Percentiles rank a stretch among this genome's conserved stretches.
phyloP scores from a whole-genome alignment of 1,140 invertebrate genomes.

The Acyrthosiphon pisum region DNA sequence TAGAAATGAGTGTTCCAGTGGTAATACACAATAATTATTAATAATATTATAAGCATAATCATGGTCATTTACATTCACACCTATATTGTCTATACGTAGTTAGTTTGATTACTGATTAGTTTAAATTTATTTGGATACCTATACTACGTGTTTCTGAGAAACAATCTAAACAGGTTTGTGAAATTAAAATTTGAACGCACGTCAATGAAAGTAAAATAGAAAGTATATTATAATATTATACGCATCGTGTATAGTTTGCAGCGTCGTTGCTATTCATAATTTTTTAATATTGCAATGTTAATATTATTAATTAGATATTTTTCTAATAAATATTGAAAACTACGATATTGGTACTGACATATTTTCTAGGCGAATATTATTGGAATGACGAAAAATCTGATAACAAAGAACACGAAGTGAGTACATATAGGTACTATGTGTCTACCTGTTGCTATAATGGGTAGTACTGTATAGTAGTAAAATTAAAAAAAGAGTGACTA shows the following conservation, averaged over 20 bases:
- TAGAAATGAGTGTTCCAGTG: too few species aligned
- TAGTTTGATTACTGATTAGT: background rate
- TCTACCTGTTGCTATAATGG: background rate
- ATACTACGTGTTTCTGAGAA: background rate
- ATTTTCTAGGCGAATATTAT: background rate
- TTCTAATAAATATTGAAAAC: background rate
- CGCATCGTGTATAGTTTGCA: background rate
- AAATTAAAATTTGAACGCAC: conserved; percentile 1
- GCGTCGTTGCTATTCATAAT: background rate
- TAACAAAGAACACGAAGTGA: too few species aligned
- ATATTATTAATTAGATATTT: background rate
- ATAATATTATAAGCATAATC: too few species aligned
- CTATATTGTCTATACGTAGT: too few species aligned
- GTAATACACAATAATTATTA: too few species aligned
- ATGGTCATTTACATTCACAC: too few species aligned
- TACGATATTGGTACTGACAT: background rate
- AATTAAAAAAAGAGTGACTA: background rate
- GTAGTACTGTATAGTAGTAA: background rate
- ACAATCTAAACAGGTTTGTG: conserved; percentile 15
- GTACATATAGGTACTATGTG: too few species aligned
- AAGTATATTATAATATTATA: background rate
- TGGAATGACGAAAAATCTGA: background rate
- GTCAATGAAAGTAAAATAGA: conserved; percentile 30
- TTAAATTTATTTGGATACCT: background rate
- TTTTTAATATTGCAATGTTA: background rate